These are phyloP conservation scores for Lycopodina hypogea DNA, from an alignment of 37 sponge, comb jelly and placozoan species.

Conservation along the genomic window DNA sequence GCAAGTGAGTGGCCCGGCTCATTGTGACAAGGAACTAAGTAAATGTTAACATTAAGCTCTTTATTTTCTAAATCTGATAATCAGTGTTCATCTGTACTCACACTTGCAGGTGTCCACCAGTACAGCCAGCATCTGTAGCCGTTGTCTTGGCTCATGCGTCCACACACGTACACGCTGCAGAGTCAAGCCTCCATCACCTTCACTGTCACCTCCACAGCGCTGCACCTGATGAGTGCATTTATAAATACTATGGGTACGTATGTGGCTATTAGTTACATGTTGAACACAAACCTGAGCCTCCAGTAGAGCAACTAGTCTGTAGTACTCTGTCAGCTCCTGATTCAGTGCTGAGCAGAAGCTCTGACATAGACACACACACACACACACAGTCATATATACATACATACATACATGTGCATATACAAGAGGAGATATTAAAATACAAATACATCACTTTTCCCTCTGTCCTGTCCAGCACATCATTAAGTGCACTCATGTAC, in stretches of 20 bases:
- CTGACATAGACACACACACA: conserved; percentile 30
- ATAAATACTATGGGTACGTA: no score
- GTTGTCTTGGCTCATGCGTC: conserved; percentile 89
- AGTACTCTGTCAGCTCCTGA: conserved; percentile 92
- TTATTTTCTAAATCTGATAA: no score
- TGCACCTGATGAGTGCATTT: background rate
- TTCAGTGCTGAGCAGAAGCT: conserved; percentile 89
- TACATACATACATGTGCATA: background rate
- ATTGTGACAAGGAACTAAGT: no score
- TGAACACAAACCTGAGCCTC: conserved; percentile 63
- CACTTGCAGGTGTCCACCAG: conserved; percentile 76
- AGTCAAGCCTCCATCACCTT: conserved; percentile 46
- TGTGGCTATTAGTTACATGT: background rate
- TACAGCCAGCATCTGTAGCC: conserved; percentile 72
- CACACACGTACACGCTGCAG: conserved; percentile 91
- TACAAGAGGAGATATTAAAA: no score
- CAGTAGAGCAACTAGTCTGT: conserved; percentile 87
- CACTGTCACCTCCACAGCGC: background rate
- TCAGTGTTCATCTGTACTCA: no score
- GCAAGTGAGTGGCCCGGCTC: background rate
- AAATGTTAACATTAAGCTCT: no score
- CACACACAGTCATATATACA: no score
- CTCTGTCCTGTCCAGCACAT: no score
- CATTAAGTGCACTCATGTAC: background rate
- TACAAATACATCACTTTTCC: no score